Evolutionary conservation across 2,888 invertebrate species (phyloP).

Genomic region (Drosophila birchii): DNA sequence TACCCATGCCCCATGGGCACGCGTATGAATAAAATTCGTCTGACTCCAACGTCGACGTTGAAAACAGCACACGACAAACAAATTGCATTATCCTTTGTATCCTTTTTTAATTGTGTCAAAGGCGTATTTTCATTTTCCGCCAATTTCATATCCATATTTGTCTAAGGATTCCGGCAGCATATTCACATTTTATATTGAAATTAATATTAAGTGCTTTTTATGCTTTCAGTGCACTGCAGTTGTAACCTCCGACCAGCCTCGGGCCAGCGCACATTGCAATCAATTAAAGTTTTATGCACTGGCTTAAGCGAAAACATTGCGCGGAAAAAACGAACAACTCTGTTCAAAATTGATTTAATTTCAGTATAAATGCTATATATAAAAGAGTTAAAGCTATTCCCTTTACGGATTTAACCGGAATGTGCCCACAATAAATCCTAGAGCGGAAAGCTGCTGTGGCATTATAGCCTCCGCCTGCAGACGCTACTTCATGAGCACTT

Average conservation of each 20-base stretch:
- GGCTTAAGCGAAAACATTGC: neutral
- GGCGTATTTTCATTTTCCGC: neutral
- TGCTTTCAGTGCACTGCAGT: neutral
- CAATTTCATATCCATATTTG: neutral
- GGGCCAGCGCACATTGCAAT: neutral
- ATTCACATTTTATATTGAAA: neutral
- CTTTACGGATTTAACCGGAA: too few species aligned
- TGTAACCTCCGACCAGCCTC: neutral
- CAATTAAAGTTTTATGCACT: conserved; percentile 14
- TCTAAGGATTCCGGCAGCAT: neutral
- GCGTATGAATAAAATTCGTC: conserved; percentile 20
- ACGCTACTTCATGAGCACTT: too few species aligned
- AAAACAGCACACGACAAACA: neutral
- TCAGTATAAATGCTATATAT: too few species aligned
- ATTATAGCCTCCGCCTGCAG: too few species aligned
- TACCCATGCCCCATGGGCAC: conserved; percentile 3
- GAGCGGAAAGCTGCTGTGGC: too few species aligned
- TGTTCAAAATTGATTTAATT: too few species aligned
- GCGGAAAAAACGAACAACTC: too few species aligned
- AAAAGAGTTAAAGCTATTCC: too few species aligned
- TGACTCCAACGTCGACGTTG: neutral
- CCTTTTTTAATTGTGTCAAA: neutral
- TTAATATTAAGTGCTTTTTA: neutral
- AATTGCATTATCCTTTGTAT: neutral
- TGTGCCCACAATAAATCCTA: too few species aligned